phyloP scores from a whole-genome alignment of 2,113 vertebrate genomes.

The Pleuronectes platessa region DNA sequence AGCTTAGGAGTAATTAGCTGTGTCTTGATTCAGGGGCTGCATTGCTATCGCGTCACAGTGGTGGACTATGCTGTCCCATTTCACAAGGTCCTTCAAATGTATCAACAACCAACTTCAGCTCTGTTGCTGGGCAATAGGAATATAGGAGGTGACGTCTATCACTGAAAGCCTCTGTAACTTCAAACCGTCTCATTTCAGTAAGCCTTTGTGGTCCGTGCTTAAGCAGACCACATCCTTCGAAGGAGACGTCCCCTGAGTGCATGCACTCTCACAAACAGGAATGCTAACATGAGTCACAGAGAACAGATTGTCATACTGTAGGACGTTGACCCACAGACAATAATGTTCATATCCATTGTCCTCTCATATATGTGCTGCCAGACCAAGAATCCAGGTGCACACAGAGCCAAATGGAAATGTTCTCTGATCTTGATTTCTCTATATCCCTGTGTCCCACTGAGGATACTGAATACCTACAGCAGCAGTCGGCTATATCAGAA shows the following conservation, averaged over 20 bases:
- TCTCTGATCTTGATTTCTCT: slow-evolving; percentile 46
- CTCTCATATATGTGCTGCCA: slow-evolving; percentile 13
- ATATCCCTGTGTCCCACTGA: slow-evolving; percentile 11
- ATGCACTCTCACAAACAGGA: background rate
- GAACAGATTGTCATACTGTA: background rate
- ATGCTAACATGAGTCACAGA: background rate
- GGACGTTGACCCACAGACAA: background rate
- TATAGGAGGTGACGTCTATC: too few relatives aligned
- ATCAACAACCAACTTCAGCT: background rate
- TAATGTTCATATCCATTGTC: slow-evolving; percentile 19
- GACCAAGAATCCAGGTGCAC: background rate
- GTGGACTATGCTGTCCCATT: background rate
- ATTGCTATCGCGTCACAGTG: background rate
- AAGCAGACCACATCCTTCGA: too few relatives aligned
- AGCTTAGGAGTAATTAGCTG: background rate
- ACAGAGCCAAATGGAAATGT: slow-evolving; percentile 32
- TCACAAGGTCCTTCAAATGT: background rate
- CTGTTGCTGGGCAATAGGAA: background rate
- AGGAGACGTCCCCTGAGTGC: background rate
- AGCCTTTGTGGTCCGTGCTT: too few relatives aligned
- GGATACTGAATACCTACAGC: slow-evolving; percentile 34
- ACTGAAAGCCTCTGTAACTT: too few relatives aligned
- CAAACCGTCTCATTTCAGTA: too few relatives aligned
- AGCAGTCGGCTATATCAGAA: slow-evolving; percentile 51
- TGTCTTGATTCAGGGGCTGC: background rate